These are phyloP conservation scores for Balaeniceps rex DNA, from an alignment of 2,113 vertebrate genomes.

Conservation along the genomic window DNA sequence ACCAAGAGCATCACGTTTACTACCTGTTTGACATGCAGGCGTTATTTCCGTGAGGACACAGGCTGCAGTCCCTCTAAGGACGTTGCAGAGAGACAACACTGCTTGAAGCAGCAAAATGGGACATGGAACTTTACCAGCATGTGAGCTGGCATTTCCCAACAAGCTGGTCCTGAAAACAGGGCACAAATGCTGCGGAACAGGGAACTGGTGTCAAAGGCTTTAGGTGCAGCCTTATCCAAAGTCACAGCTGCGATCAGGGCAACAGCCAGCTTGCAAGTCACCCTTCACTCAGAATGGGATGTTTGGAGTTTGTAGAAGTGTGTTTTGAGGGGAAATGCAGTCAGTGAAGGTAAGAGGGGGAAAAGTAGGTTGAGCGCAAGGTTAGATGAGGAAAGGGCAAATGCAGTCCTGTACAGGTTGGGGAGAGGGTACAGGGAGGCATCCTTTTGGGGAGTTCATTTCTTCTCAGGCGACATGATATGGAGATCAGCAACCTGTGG, in stretches of 20 bases:
- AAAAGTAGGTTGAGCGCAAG: neutral
- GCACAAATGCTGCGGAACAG: neutral
- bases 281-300: neutral
- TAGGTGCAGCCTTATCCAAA: neutral
- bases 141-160: neutral
- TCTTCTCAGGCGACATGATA: neutral
- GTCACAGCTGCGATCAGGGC: neutral
- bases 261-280: neutral
- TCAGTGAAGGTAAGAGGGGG: neutral
- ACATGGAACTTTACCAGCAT: neutral
- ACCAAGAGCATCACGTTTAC: neutral
- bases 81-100: neutral
- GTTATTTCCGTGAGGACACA: accelerated
- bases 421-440: neutral
- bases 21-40: neutral
- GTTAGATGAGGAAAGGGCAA: neutral
- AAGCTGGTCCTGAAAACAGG: neutral
- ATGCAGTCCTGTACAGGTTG: neutral
- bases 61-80: neutral
- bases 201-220: neutral
- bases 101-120: neutral
- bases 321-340: neutral
- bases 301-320: neutral
- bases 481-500: neutral
- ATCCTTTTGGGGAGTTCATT: neutral